phyloP scores from a whole-genome alignment of 2,888 invertebrate species.

The Sussaba pulchella region DNA sequence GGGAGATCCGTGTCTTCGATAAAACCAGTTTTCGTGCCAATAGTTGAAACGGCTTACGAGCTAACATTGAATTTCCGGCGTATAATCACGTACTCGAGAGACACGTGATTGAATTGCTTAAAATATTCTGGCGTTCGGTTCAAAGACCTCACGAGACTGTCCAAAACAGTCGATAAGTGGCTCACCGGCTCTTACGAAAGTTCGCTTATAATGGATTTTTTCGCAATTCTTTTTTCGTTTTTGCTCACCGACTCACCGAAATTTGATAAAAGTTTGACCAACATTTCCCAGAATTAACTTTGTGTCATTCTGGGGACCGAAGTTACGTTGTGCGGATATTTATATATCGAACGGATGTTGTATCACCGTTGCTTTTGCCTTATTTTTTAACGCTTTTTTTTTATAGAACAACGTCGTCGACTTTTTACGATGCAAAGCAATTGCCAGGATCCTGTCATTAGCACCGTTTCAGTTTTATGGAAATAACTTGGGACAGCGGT shows the following conservation, averaged over 20 bases:
- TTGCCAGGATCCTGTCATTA: too few relatives aligned
- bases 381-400: neutral
- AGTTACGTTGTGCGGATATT: neutral
- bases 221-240: too few relatives aligned
- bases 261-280: neutral
- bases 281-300: neutral
- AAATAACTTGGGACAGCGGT: too few relatives aligned
- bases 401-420: neutral
- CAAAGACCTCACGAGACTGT: slow-evolving; percentile 14
- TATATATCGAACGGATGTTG: neutral
- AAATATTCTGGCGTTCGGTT: slow-evolving; percentile 5
- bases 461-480: too few relatives aligned
- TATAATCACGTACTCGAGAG: neutral
- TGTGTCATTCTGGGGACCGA: neutral
- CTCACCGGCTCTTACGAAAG: slow-evolving; percentile 4
- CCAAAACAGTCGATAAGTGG: slow-evolving; percentile 3
- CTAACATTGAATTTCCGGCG: neutral
- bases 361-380: too few relatives aligned
- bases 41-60: slow-evolving; percentile 4
- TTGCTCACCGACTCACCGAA: neutral
- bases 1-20: neutral
- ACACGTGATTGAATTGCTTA: neutral
- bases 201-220: neutral
- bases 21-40: slow-evolving; percentile 18
- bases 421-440: too few relatives aligned